These are phyloP conservation scores for Amiota communis DNA, from an alignment of 2,888 invertebrate species.

Conservation along the genomic window DNA sequence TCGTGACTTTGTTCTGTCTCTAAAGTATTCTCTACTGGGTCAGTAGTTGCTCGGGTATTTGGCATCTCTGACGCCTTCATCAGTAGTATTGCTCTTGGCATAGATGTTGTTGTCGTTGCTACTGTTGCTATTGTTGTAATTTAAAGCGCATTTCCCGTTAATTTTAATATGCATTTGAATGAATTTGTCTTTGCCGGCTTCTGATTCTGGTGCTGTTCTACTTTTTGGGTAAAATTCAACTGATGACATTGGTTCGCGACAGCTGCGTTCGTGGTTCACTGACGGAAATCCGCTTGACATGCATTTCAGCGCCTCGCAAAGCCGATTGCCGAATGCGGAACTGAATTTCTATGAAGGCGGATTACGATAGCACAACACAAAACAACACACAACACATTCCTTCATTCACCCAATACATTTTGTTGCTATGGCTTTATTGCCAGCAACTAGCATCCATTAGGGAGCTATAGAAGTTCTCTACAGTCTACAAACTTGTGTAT, in stretches of 20 bases:
- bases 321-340: background rate
- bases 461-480: background rate
- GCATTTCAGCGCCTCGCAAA: conserved; percentile 19
- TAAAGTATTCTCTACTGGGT: conserved; percentile 49
- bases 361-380: conserved; percentile 9
- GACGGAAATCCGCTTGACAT: conserved; percentile 56
- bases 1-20: background rate
- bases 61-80: background rate
- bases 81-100: background rate
- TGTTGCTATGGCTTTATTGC: background rate
- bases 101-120: conserved; percentile 30
- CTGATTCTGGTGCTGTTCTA: background rate
- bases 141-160: conserved; percentile 65
- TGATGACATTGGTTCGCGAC: conserved; percentile 9
- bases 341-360: background rate
- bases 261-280: conserved; percentile 40
- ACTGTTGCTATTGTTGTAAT: conserved; percentile 52
- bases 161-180: conserved; percentile 60
- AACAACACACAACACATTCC: background rate
- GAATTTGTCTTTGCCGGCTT: conserved; percentile 43
- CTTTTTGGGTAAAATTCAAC: background rate
- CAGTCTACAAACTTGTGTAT: background rate
- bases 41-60: conserved; percentile 50
- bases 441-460: background rate
- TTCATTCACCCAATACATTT: background rate